A percentile compares a stretch with the other conserved stretches of the same genome.
These are phyloP conservation scores for Parotocinclus haroldoi DNA, from an alignment of 2,797 vertebrate genomes.

Conservation along the genomic window DNA sequence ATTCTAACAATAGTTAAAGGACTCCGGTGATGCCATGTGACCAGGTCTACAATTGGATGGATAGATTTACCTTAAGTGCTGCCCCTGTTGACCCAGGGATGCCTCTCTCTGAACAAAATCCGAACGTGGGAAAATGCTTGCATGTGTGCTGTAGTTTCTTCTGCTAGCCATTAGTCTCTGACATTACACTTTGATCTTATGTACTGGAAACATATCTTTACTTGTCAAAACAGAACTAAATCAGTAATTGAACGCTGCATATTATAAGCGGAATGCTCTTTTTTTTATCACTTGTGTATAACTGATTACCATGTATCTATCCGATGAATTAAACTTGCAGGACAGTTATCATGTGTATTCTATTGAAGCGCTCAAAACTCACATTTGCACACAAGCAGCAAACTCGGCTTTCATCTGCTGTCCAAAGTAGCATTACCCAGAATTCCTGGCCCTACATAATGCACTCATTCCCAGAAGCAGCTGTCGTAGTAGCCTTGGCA, in stretches of 20 bases:
- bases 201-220: too few species aligned
- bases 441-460: constrained; percentile 54
- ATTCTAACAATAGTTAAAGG: too few species aligned
- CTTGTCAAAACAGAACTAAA: too few species aligned
- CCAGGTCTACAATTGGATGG: too few species aligned
- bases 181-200: not conserved
- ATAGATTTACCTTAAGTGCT: too few species aligned
- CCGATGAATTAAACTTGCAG: constrained; percentile 21
- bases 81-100: too few species aligned
- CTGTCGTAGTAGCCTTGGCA: constrained; percentile 62
- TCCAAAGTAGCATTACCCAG: constrained; percentile 57
- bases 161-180: not conserved
- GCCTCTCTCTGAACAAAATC: too few species aligned
- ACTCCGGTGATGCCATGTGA: too few species aligned
- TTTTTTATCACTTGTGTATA: not conserved
- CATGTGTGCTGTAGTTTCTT: not conserved
- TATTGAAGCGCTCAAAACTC: constrained; percentile 30
- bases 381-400: constrained; percentile 12
- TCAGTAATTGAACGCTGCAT: too few species aligned
- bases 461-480: constrained; percentile 57
- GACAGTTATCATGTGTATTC: constrained; percentile 15
- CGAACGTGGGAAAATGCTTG: too few species aligned
- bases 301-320: constrained; percentile 21
- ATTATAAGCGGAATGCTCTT: too few species aligned
- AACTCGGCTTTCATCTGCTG: constrained; percentile 52